phyloP scores from a whole-genome alignment of 2,797 vertebrate species.

The Halcyon leucocephala region DNA sequence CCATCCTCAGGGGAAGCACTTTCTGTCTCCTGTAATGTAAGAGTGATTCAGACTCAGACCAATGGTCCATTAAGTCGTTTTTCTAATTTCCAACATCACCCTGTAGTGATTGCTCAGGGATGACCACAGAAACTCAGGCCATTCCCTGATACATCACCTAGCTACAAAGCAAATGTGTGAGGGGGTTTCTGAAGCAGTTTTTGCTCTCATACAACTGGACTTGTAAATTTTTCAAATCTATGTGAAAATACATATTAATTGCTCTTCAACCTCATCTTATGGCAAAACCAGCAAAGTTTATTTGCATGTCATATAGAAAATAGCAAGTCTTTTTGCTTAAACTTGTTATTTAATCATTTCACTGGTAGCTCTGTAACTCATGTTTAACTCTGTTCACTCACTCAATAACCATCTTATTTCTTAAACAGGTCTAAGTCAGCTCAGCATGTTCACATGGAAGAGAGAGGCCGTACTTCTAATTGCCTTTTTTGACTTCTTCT shows the following conservation, averaged over 20 bases:
- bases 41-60: neutral
- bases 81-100: neutral
- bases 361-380: neutral
- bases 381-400: neutral
- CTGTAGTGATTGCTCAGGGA: neutral
- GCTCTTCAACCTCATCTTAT: neutral
- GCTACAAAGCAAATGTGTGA: neutral
- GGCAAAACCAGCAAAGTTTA: neutral
- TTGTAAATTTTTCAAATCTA: neutral
- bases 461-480: neutral
- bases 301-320: neutral
- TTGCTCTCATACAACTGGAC: neutral
- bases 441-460: neutral
- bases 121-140: neutral
- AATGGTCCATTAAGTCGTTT: neutral
- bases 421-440: neutral
- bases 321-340: neutral
- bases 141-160: neutral
- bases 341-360: neutral
- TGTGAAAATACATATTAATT: neutral
- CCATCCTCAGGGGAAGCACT: neutral
- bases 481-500: neutral
- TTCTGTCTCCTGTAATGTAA: slow-evolving; percentile 14
- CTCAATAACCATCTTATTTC: neutral
- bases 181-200: neutral